A percentile compares a stretch with the other conserved stretches of the same genome.
Evolutionary conservation across 2,888 invertebrate species (phyloP).

Genomic region (Beris chalybata): DNA sequence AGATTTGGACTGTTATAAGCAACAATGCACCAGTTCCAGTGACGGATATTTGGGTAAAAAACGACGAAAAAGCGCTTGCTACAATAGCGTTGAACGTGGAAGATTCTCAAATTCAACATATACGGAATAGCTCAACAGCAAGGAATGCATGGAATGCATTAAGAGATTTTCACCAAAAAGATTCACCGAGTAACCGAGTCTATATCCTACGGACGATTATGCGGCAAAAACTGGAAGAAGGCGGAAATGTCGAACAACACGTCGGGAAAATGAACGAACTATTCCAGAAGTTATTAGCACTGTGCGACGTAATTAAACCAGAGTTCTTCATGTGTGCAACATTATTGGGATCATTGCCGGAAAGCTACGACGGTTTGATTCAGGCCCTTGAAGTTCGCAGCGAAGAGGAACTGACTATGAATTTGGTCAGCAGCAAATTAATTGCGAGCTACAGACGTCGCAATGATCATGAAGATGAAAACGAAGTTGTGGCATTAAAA

Average conservation of each 20-base stretch:
- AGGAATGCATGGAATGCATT: constrained; percentile 32
- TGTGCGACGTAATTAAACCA: constrained; percentile 31
- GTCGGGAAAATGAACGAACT: constrained; percentile 35
- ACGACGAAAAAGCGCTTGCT: constrained; percentile 33
- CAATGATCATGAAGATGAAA: too few species aligned
- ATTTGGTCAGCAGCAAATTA: constrained; percentile 5
- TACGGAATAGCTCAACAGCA: constrained; percentile 29
- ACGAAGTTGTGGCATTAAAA: neutral
- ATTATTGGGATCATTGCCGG: constrained; percentile 33
- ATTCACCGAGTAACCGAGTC: constrained; percentile 35
- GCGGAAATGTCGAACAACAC: constrained; percentile 35
- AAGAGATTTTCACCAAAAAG: constrained; percentile 33
- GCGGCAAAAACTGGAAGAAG: constrained; percentile 34
- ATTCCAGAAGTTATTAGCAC: constrained; percentile 29
- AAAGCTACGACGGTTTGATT: constrained; percentile 38
- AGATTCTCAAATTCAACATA: constrained; percentile 34
- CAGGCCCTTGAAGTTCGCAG: constrained; percentile 35
- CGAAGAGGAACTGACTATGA: constrained; percentile 17
- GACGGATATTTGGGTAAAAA: neutral
- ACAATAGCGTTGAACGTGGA: constrained; percentile 33
- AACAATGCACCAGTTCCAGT: neutral
- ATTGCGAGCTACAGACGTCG: constrained; percentile 35
- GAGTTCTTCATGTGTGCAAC: constrained; percentile 30
- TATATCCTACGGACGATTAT: constrained; percentile 37
- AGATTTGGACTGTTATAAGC: constrained; percentile 25